Base-by-base conservation (phyloP, 2,888 invertebrate species). In the Alloplasta piceator region DNA sequence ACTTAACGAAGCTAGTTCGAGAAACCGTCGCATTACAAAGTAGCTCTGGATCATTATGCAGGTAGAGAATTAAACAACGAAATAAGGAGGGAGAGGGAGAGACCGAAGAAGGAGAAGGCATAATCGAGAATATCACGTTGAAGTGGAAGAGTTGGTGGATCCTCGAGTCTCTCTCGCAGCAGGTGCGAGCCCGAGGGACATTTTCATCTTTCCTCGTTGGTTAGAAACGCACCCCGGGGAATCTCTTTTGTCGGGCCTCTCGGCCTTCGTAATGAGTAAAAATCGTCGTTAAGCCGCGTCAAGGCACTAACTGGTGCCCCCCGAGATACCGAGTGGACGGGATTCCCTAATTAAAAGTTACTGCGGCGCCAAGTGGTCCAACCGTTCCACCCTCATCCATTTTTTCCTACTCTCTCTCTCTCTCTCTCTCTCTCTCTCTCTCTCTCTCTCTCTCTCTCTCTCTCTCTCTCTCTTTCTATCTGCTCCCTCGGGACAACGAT, bases 281-380 rank as follows among this genome's bases (percentile, higher is more conserved):
- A 90, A 90, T 89, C 87, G 86, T 86, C 84, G 85, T 85, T 87
- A 88, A 89, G 86, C 85, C 85, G 50, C 80, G 41, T 78, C 67
- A 73, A 78, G 80, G 80, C 70, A 63, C 75, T 84, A 82, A 82
- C 78, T 76, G 64, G 86, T 26, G 26, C 26, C 82, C 67, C 72
- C 41, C 83, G 84, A 86, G 87, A 88, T 86, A 85, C 81, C 85
- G 80, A 84, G 80, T 82, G 71, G 72, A 75, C 60, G 81, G 85
- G 83, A 81, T 71, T 75, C 80, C 84, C 86, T 90, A 90, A 90
- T 90, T 90, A 90, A 90, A 89, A 89, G 88, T 90, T 88, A 89
- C 86, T 82, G 83, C 81, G 61, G 70, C 73, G 75, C 75, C 82
- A 83, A 82, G 82, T 82, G 81, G 76, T 68, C 43, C 75, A 68